phyloP scores from a whole-genome alignment of 2,113 vertebrate genomes.

The Sinosuthora webbiana region DNA sequence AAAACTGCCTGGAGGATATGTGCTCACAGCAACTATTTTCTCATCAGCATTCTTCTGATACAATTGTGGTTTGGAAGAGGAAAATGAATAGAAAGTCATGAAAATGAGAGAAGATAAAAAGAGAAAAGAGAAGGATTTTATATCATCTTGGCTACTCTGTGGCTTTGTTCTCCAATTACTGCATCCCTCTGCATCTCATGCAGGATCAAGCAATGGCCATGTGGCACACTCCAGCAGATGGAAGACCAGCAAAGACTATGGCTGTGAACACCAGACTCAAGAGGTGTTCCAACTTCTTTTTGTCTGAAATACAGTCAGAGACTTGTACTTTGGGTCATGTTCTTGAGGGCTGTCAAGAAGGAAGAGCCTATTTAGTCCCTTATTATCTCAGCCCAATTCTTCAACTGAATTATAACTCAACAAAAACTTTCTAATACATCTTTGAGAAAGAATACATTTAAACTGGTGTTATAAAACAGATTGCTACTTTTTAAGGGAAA shows the following conservation, averaged over 20 bases:
- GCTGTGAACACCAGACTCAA: neutral
- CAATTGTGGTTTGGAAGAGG: neutral
- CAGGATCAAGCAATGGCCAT: neutral
- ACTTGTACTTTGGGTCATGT: neutral
- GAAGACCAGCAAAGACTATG: neutral
- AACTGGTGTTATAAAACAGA: neutral
- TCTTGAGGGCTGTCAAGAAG: neutral
- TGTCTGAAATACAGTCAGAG: neutral
- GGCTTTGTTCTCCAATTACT: neutral
- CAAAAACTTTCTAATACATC: neutral
- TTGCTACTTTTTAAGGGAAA: neutral
- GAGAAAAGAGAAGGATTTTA: neutral
- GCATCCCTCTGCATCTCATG: neutral
- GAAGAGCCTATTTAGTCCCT: neutral
- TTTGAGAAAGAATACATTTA: neutral
- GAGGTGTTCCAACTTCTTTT: neutral
- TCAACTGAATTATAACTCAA: neutral
- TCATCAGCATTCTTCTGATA: neutral
- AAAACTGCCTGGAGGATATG: neutral
- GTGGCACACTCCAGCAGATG: neutral
- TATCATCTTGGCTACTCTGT: neutral
- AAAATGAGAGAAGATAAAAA: neutral
- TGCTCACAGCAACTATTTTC: neutral
- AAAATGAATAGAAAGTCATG: neutral
- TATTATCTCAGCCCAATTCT: neutral